A percentile compares a stretch with the other conserved stretches of the same genome.
phyloP scores from a whole-genome alignment of 2,797 vertebrate genomes.

The Pseudochaenichthys georgianus region DNA sequence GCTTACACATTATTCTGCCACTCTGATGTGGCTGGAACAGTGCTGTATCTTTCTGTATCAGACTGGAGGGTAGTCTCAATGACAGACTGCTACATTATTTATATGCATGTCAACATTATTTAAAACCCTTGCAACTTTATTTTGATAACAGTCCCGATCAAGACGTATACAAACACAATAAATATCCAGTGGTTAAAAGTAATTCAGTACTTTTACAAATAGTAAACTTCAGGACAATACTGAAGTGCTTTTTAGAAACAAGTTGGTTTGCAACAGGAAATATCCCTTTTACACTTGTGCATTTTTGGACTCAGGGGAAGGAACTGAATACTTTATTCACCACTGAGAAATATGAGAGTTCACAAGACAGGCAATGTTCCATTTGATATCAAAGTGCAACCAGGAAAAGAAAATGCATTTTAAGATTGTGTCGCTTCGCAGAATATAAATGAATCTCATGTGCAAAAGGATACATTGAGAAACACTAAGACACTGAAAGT shows the following conservation, averaged over 20 bases:
- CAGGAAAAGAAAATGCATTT: background rate
- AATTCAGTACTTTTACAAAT: background rate
- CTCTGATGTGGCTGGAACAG: background rate
- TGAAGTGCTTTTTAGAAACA: background rate
- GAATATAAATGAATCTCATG: background rate
- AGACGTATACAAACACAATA: background rate
- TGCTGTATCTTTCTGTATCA: conserved; percentile 13
- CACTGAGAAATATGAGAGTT: background rate
- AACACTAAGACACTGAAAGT: background rate
- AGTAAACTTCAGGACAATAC: background rate
- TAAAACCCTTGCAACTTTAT: background rate
- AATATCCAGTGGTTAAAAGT: background rate
- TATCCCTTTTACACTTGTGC: background rate
- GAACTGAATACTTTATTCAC: background rate
- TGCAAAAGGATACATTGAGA: background rate
- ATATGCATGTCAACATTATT: background rate
- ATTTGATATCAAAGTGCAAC: background rate
- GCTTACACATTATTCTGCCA: conserved; percentile 33
- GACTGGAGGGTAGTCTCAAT: background rate
- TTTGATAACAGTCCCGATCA: background rate
- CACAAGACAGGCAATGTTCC: background rate
- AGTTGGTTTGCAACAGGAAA: background rate
- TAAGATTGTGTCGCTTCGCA: background rate
- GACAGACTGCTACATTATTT: conserved; percentile 15
- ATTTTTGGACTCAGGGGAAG: background rate